Percentiles rank a stretch among this genome's conserved stretches.
Evolutionary conservation across 2,888 invertebrate genomes (phyloP).

Genomic region (Mesorhabditis spiculigera): DNA sequence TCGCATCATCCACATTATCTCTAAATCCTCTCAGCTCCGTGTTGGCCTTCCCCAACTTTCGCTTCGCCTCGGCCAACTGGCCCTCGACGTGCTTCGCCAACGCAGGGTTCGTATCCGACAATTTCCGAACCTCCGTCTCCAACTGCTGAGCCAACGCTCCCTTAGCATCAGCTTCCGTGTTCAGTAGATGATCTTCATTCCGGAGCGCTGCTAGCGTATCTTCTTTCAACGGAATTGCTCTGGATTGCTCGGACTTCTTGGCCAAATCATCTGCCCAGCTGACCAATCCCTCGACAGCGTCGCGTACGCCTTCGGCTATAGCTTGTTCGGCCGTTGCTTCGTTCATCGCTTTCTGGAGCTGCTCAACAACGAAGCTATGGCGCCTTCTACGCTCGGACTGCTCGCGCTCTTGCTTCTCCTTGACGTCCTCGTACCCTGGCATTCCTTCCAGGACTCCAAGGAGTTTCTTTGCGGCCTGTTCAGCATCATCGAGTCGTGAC

Average conservation of each 20-base stretch:
- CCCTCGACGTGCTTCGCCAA: conserved; percentile 20
- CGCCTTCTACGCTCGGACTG: conserved; percentile 19
- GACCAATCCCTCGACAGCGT: conserved; percentile 25
- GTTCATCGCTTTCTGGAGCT: conserved; percentile 32
- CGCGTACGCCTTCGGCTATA: conserved; percentile 34
- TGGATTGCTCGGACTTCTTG: conserved; percentile 16
- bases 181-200: conserved; percentile 16
- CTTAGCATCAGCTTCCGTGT: conserved; percentile 35
- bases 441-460: conserved; percentile 32
- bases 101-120: not conserved
- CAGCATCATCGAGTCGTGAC: conserved; percentile 27
- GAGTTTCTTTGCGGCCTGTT: conserved; percentile 24
- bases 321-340: conserved; percentile 28
- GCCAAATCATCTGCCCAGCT: conserved; percentile 25
- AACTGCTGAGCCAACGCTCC: conserved; percentile 24
- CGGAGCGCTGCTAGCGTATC: conserved; percentile 12
- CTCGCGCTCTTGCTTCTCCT: conserved; percentile 21
- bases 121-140: conserved; percentile 16
- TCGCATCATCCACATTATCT: conserved; percentile 14
- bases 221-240: conserved; percentile 30
- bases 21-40: conserved; percentile 11
- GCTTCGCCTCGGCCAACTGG: conserved; percentile 22
- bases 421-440: conserved; percentile 23
- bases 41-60: conserved; percentile 11
- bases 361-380: conserved; percentile 28